phyloP scores from a whole-genome alignment of 2,113 vertebrate genomes.

The Nycticryphes semicollaris region DNA sequence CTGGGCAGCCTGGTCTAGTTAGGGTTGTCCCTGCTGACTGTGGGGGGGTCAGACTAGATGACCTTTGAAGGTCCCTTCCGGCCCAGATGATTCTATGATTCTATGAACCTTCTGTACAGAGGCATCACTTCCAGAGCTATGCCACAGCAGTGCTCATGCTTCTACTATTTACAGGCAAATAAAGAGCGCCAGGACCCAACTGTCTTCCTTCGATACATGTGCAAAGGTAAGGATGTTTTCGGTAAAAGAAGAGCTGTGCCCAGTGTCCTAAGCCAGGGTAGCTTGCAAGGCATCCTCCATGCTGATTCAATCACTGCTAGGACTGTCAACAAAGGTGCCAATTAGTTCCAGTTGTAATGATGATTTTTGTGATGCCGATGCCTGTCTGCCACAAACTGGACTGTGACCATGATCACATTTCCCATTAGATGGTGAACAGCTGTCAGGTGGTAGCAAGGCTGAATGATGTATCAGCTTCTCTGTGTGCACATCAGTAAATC shows the following conservation, averaged over 20 bases:
- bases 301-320: background rate
- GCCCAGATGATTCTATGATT: no score
- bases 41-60: no score
- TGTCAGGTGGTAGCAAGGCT: background rate
- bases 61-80: no score
- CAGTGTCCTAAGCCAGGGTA: background rate
- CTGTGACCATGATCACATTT: constrained; percentile 34
- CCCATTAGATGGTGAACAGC: constrained; percentile 20
- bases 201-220: background rate
- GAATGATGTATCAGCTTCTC: constrained; percentile 24
- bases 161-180: background rate
- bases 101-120: rapidly evolving
- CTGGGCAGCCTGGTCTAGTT: no score
- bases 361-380: background rate
- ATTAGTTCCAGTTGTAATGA: constrained; percentile 9
- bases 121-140: background rate
- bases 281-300: background rate
- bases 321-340: constrained; percentile 9
- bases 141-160: background rate
- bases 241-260: background rate
- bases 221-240: background rate
- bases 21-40: no score
- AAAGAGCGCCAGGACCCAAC: background rate
- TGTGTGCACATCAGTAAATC: background rate
- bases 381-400: constrained; percentile 16